Conservation (phyloP, 2,888 invertebrate species). For the Lacanobia oleracea region DNA sequence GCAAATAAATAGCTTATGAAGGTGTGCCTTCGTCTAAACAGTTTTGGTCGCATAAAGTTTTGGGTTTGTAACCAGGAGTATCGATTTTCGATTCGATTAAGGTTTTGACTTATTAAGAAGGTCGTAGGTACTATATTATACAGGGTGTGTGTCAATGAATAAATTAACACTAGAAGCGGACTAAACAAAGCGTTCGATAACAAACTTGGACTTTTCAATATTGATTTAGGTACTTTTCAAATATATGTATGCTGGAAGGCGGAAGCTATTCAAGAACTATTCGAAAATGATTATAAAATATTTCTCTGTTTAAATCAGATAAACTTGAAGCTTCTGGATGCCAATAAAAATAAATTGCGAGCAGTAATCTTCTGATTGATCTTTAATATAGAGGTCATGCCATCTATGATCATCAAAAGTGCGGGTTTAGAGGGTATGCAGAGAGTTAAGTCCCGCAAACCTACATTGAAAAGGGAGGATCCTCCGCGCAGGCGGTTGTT, state of each 20-base stretch:
- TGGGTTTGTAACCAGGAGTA: slow-evolving; percentile 16
- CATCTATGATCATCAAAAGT: background rate
- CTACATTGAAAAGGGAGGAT: too few species aligned
- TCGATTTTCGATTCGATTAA: slow-evolving; percentile 33
- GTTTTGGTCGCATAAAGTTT: slow-evolving; percentile 48
- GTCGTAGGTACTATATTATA: background rate
- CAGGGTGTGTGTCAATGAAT: slow-evolving; percentile 24
- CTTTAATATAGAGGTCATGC: slow-evolving; percentile 21
- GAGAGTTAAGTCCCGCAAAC: too few species aligned
- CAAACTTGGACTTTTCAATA: background rate
- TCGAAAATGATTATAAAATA: background rate
- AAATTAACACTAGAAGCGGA: slow-evolving; percentile 27
- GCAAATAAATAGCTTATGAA: slow-evolving; percentile 65
- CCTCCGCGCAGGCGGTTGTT: too few species aligned
- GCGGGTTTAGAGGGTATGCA: too few species aligned
- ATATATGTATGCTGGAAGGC: background rate
- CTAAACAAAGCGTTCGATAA: background rate
- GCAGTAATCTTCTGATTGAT: slow-evolving; percentile 9
- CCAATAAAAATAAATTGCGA: slow-evolving; percentile 2
- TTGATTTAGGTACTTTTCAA: background rate
- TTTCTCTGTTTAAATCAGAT: background rate
- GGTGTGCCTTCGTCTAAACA: slow-evolving; percentile 40
- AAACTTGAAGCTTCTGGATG: background rate
- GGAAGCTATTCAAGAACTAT: background rate
- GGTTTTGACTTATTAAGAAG: slow-evolving; percentile 27